Base-by-base conservation (phyloP, 2,113 vertebrate genomes). In the Rhadina sibilatrix region DNA sequence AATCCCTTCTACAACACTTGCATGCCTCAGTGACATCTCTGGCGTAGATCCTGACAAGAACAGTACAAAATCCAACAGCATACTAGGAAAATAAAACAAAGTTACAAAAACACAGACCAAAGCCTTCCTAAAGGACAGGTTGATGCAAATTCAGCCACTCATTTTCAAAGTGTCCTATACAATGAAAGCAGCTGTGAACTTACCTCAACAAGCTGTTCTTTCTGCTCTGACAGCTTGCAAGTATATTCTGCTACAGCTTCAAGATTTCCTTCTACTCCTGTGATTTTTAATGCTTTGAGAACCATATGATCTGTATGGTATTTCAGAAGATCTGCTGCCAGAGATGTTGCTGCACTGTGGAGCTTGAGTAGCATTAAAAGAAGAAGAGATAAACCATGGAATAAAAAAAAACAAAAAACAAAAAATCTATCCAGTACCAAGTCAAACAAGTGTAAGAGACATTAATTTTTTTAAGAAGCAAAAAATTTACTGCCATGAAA, bases 121-220 rank as follows among this genome's bases (percentile, higher is more conserved):
- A 76, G 11, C 42, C 50, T 66, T 90, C 54, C 53, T 63, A 42
- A 77, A 42, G 30, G 69, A 76, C 0, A 72, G 54, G 71, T 2
- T 37, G 53, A 71, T 57, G 37, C 23, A 94, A 69, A 61, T 44
- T 16, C 4, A 4, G 44, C 30, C 44, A 75, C 33, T 40, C 24
- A 22, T 57, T 54, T 83, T 56, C 5, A n/a, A 83, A 56, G 20
- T 38, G 24, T 59, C 40, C 85, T 74, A 40, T 25, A 89, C 77
- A 86, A 50, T 6, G 17, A 89, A 83, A 74, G 44, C 24, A 81
- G n/a, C 14, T 24, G 3, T 15, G 44, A 74, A 97, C 98, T 97
- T 80, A 99, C 99, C 98, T 99, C 99, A 82, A 99, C 98, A 92
- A 99, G 98, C 90, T 99, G 99, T 53, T 99, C 99, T 96, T 99